Base-by-base conservation (phyloP, 2,888 invertebrate species). In the Netelia melanura region DNA sequence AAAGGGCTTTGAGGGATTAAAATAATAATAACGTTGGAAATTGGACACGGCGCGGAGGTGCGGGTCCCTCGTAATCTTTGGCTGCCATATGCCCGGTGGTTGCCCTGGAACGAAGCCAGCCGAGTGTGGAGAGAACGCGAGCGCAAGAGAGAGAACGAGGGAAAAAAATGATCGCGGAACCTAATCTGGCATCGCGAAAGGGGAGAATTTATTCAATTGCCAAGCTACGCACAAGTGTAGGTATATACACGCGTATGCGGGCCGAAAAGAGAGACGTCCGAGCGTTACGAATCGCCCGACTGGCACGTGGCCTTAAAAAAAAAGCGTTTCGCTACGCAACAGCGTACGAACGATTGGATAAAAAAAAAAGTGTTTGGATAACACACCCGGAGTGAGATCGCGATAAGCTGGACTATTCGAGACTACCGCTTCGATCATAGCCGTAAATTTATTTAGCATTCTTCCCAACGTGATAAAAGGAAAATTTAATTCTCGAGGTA, bases 11-110 rank as follows among this genome's bases (percentile, higher is more conserved):
- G 84, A 88, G 88, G 91, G 91, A 91, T 91, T 92, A 90, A 92
- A 92, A 91, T 92, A 92, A 92, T 92, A 92, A 91, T 92, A 91
- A 91, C 88, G 90, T 90, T 89, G 87, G 90, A 90, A 91, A 92
- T 92, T 92, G 92, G 92, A 92, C 90, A 92, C 90, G 91, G 89
- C 77, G 56, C 72, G 65, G 65, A 85, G 88, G 89, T 87, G 86
- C 78, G 78, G 90, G 89, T 89, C 90, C 90, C 90, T 91, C 90
- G 90, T 92, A 92, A 92, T 92, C 92, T 92, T 91, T 86, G 89
- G 84, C 87, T 86, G 89, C 92, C 92, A 92, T 92, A 92, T 92
- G 92, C 91, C 87, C 81, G 77, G 84, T 79, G 85, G 85, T 86
- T 85, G 87, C 84, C 87, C 88, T 92, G 92, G 92, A 91, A 89